Percentiles rank a stretch among this genome's conserved stretches.
These are phyloP conservation scores for Aleiodes leptofemur DNA, from an alignment of 2,888 invertebrate species.

Conservation along the genomic window DNA sequence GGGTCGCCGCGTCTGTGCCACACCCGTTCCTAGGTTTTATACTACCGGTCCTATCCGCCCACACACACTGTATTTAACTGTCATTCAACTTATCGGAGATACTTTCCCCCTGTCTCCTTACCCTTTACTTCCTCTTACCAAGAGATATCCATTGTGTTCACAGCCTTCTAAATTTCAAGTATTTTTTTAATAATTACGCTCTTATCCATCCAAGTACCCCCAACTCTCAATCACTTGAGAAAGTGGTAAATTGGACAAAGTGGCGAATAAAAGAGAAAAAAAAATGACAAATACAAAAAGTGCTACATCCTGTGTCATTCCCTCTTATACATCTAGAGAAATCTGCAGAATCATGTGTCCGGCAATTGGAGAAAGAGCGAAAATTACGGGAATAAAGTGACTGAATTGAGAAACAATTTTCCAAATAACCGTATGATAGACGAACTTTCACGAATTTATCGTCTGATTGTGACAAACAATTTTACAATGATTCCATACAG, in stretches of 20 bases:
- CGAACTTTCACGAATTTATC: no score
- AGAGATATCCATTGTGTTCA: slow-evolving; percentile 38
- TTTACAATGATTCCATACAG: no score
- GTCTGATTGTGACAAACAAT: no score
- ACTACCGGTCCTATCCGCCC: slow-evolving; percentile 53
- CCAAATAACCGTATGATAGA: no score
- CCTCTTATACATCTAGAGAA: background rate
- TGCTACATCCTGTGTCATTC: slow-evolving; percentile 12
- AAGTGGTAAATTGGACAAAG: background rate
- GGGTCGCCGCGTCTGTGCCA: slow-evolving; percentile 57
- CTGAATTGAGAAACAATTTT: no score
- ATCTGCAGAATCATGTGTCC: background rate
- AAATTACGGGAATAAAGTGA: no score
- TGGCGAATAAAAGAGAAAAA: background rate
- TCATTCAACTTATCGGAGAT: slow-evolving; percentile 50
- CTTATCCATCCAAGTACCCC: slow-evolving; percentile 2
- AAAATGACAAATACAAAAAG: background rate
- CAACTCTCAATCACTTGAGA: no score
- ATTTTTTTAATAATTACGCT: slow-evolving; percentile 2
- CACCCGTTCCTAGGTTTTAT: slow-evolving; percentile 57
- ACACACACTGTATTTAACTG: slow-evolving; percentile 51
- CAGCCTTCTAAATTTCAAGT: slow-evolving; percentile 6
- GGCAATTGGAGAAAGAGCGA: no score
- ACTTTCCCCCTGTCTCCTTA: background rate
- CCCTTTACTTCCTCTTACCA: slow-evolving; percentile 33